Conservation (phyloP, 2,113 vertebrate genomes). For the Hippocampus comes region DNA sequence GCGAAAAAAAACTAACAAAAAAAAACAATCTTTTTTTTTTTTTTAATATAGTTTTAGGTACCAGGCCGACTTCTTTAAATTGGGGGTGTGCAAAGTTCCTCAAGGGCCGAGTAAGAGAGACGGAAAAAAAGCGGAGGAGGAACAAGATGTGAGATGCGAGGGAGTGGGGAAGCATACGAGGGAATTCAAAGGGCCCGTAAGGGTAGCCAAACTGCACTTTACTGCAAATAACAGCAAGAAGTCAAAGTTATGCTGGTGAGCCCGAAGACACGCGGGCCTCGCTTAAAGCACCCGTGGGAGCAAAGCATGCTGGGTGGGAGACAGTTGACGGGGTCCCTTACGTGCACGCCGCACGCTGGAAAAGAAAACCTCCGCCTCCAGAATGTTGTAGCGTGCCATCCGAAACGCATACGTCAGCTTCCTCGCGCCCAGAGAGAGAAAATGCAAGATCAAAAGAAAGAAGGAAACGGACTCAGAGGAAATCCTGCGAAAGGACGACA, state of each 20-base stretch:
- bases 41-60: background rate
- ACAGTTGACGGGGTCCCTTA: conserved; percentile 31
- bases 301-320: conserved; percentile 22
- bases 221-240: conserved; percentile 35
- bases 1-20: too few species aligned
- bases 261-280: background rate
- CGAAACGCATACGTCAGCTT: conserved; percentile 64
- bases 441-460: conserved; percentile 21
- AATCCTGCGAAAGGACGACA: conserved; percentile 22
- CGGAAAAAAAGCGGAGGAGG: conserved; percentile 21
- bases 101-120: conserved; percentile 14
- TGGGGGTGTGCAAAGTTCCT: conserved; percentile 2
- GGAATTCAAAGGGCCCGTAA: conserved; percentile 62
- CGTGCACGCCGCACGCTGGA: conserved; percentile 26
- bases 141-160: conserved; percentile 18
- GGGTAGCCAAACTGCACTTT: conserved; percentile 47
- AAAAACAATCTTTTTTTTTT: background rate
- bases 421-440: conserved; percentile 34
- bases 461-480: conserved; percentile 31
- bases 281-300: conserved; percentile 26
- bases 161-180: conserved; percentile 39
- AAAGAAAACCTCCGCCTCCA: conserved; percentile 49
- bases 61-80: conserved; percentile 11
- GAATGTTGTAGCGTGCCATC: conserved; percentile 51
- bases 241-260: conserved; percentile 28